Base-by-base conservation (phyloP, 1,140 invertebrate species). In the Ctenoplectra terminalis region DNA sequence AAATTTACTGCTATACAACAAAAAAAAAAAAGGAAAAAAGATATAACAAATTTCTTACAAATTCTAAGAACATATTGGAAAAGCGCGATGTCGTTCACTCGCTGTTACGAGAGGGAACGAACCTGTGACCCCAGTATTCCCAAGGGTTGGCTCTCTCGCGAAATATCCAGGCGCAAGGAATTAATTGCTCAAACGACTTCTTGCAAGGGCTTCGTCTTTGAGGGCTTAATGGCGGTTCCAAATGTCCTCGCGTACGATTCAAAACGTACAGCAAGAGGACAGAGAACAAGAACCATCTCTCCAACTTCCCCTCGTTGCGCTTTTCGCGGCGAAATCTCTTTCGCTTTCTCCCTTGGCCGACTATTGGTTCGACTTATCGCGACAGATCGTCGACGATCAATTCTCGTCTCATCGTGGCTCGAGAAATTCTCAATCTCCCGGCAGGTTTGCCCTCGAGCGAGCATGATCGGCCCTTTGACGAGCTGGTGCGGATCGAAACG, bases 81-180 rank as follows among this genome's bases (percentile, higher is more conserved):
- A 34, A 31, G 58, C 29, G 8, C 58, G 1, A 20, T 20, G 29
- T 60, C 13, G 5, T 0, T 4, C 4, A 40, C 31, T 37, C 46
- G 54, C 15, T 7, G 34, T 61, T 71, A 56, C 69, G 37, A 29
- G 37, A 37, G 20, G 13, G 34, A n/a, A n/a, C n/a, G 48, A 56
- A 73, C 2, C 31, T 29, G 37, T 72, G 54, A 64, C 73, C 46
- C n/a, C 29, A 13, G 37, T 17, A 31, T 29, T 46, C 20, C 29
- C 6, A 43, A 20, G n/a, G 26, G 6, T 17, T 20, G 40, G 20
- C 61, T 29, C 20, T 63, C 69, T 20, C n/a, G 63, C 77, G 69
- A 79, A 79, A 79, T 79, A 72, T 63, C 69, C 46, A 63, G 58
- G 46, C 69, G 50, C 67, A 31, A 73, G 56, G 56, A 79, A 72